phyloP scores from a whole-genome alignment of 1,140 invertebrate species.

The Scaptodrosophila lebanonensis region DNA sequence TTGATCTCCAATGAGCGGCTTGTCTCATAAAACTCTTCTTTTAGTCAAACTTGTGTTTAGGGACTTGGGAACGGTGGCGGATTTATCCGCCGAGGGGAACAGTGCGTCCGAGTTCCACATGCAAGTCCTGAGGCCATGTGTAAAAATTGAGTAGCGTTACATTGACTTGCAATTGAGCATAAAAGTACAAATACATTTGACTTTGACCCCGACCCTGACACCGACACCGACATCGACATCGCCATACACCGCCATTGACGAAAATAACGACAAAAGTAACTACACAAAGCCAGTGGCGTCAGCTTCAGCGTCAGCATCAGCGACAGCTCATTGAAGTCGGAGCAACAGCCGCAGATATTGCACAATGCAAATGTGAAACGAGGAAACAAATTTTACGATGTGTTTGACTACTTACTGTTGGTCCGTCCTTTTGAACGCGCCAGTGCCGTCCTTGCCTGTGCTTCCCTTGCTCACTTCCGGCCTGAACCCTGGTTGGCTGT shows the following conservation, averaged over 20 bases:
- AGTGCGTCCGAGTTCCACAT: conserved; percentile 29
- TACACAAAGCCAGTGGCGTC: conserved; percentile 1
- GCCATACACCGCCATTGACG: too few species aligned
- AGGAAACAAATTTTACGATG: conserved; percentile 72
- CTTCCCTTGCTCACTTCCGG: conserved; percentile 55
- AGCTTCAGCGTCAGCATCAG: not conserved
- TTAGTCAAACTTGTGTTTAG: too few species aligned
- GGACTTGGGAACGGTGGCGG: conserved; percentile 13
- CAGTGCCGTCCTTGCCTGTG: conserved; percentile 23
- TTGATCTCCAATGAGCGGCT: too few species aligned
- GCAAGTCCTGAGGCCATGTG: conserved; percentile 5
- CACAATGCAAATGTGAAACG: conserved; percentile 70
- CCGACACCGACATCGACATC: conserved; percentile 11
- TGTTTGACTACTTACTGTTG: conserved; percentile 64
- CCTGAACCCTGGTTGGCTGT: conserved; percentile 30
- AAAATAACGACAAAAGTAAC: conserved; percentile 15
- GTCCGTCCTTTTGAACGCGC: conserved; percentile 12
- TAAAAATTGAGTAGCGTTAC: not conserved
- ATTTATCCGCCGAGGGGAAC: too few species aligned
- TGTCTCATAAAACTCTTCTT: too few species aligned
- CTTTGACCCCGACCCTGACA: conserved; percentile 71
- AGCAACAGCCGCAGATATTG: conserved; percentile 40
- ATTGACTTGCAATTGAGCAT: conserved; percentile 37
- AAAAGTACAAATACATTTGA: conserved; percentile 59
- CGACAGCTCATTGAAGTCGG: not conserved